phyloP scores from a whole-genome alignment of 2,113 vertebrate genomes.

The Sminthopsis crassicaudata region DNA sequence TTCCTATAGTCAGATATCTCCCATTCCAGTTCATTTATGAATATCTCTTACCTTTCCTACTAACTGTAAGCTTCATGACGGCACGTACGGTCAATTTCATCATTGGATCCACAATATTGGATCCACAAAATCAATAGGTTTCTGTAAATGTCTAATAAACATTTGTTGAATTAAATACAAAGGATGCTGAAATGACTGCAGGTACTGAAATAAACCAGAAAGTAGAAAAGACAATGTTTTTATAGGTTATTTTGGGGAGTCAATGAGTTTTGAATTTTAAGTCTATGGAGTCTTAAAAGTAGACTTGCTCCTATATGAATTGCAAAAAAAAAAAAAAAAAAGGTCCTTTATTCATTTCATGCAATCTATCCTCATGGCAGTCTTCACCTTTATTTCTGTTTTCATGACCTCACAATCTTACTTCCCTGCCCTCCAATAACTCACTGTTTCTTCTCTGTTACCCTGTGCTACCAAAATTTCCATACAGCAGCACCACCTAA shows the following conservation, averaged over 20 bases:
- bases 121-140: not conserved
- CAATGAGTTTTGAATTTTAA: not conserved
- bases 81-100: not conserved
- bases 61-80: not conserved
- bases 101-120: not conserved
- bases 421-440: not conserved
- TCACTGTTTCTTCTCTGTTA: not conserved
- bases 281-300: not conserved
- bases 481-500: not conserved
- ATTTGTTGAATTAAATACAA: not conserved
- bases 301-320: not conserved
- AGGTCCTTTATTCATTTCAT: not conserved
- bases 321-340: too few relatives aligned
- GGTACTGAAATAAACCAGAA: not conserved
- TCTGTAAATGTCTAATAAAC: not conserved
- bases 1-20: too few relatives aligned
- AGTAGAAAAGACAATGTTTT: conserved; percentile 1
- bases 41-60: not conserved
- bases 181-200: not conserved
- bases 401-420: not conserved
- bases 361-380: not conserved
- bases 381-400: not conserved
- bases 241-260: not conserved
- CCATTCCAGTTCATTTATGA: too few relatives aligned
- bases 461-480: not conserved